Percentiles rank a stretch among this genome's conserved stretches.
phyloP scores from a whole-genome alignment of 37 sponge, comb jelly and placozoan species.

The Geodia barretti region DNA sequence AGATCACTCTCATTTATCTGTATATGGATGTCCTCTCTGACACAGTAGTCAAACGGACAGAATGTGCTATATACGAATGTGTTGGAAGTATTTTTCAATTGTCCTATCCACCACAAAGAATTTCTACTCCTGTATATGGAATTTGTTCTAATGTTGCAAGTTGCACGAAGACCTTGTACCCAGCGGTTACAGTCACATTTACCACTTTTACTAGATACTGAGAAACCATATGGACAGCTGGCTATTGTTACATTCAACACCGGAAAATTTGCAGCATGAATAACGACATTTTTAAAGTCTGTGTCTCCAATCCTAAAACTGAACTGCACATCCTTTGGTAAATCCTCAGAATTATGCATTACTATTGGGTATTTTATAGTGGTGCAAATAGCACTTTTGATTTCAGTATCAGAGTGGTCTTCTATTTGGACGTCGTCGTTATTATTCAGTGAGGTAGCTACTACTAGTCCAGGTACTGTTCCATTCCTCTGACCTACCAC shows the following conservation, averaged over 20 bases:
- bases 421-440: background rate
- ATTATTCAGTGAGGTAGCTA: background rate
- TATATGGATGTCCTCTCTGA: background rate
- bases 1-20: too few relatives aligned
- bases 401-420: background rate
- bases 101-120: background rate
- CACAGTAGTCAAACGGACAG: conserved; percentile 21
- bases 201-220: background rate
- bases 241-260: background rate
- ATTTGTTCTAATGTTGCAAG: background rate
- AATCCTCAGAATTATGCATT: background rate
- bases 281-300: background rate
- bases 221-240: conserved; percentile 8
- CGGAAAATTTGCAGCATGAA: background rate
- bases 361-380: background rate
- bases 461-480: conserved; percentile 11
- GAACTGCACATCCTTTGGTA: background rate
- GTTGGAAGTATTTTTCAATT: background rate
- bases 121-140: background rate
- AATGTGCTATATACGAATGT: background rate
- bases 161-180: background rate
- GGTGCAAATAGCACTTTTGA: background rate
- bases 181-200: background rate
- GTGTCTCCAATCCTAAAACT: background rate
- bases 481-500: conserved; percentile 11